Evolutionary conservation across 1,140 invertebrate genomes (phyloP).

Genomic region (Trichonephila clavata): DNA sequence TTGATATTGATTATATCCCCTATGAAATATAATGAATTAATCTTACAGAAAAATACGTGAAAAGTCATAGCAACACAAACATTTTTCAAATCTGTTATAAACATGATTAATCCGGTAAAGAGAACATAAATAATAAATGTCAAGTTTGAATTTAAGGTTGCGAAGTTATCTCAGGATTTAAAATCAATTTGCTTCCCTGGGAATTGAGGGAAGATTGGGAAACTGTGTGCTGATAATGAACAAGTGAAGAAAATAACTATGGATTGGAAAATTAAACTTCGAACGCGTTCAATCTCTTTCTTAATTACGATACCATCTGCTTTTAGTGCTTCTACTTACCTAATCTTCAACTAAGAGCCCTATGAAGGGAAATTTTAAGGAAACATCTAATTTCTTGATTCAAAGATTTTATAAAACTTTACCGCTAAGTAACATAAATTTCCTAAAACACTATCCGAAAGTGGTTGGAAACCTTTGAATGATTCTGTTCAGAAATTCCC

Average conservation of each 20-base stretch:
- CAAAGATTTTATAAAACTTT: slow-evolving; percentile 34
- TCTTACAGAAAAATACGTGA: not conserved
- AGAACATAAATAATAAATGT: slow-evolving; percentile 17
- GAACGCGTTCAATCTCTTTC: slow-evolving; percentile 20
- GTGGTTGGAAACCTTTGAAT: slow-evolving; percentile 56
- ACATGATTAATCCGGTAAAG: not conserved
- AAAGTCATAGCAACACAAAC: not conserved
- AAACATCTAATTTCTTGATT: slow-evolving; percentile 61
- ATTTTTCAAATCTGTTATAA: not conserved
- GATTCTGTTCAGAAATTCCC: slow-evolving; percentile 12
- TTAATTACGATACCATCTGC: slow-evolving; percentile 46
- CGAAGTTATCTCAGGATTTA: not conserved
- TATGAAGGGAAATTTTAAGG: slow-evolving; percentile 27
- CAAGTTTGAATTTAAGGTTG: not conserved
- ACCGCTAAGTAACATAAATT: slow-evolving; percentile 49
- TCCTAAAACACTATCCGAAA: slow-evolving; percentile 27
- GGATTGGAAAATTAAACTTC: slow-evolving; percentile 2
- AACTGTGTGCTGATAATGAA: not conserved
- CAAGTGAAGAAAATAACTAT: not conserved
- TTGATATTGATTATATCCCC: not conserved
- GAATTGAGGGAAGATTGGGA: not conserved
- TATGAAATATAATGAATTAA: not conserved
- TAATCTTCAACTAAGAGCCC: slow-evolving; percentile 35
- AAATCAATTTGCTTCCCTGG: not conserved
- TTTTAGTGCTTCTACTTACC: not conserved